Evolutionary conservation across 2,888 invertebrate genomes (phyloP).

Genomic region (Ecliptopera silaceata): DNA sequence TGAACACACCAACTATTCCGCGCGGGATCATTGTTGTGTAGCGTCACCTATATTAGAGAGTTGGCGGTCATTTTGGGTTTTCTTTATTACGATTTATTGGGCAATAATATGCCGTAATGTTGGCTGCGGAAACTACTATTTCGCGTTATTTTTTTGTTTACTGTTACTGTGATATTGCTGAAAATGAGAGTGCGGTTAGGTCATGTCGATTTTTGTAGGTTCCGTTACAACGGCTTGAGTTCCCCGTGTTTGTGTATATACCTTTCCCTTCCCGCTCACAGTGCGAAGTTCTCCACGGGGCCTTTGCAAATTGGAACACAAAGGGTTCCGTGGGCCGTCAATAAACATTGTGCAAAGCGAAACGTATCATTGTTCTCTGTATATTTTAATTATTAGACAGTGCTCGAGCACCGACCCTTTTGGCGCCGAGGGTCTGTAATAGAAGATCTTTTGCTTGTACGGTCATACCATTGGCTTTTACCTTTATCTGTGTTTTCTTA

Average conservation of each 20-base stretch:
- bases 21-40: constrained; percentile 45
- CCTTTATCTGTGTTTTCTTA: constrained; percentile 50
- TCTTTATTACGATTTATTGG: constrained; percentile 36
- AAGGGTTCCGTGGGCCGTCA: constrained; percentile 68
- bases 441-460: constrained; percentile 49
- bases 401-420: constrained; percentile 56
- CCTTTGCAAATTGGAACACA: constrained; percentile 73
- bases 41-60: constrained; percentile 31
- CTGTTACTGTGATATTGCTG: constrained; percentile 18
- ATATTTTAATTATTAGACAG: constrained; percentile 77
- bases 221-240: constrained; percentile 21
- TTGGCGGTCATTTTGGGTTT: constrained; percentile 33
- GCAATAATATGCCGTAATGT: constrained; percentile 31
- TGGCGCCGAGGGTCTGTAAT: constrained; percentile 52
- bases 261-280: constrained; percentile 27
- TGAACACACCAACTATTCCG: constrained; percentile 39
- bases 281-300: constrained; percentile 35
- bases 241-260: constrained; percentile 28
- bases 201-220: constrained; percentile 11
- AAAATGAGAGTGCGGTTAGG: constrained; percentile 8
- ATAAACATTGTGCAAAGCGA: constrained; percentile 74
- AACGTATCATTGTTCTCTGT: constrained; percentile 76
- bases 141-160: constrained; percentile 29
- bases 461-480: constrained; percentile 42
- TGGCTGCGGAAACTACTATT: constrained; percentile 24